Percentiles rank a stretch among this genome's conserved stretches.
phyloP scores from a whole-genome alignment of 1,140 invertebrate genomes.

The Camponotus vicinus region DNA sequence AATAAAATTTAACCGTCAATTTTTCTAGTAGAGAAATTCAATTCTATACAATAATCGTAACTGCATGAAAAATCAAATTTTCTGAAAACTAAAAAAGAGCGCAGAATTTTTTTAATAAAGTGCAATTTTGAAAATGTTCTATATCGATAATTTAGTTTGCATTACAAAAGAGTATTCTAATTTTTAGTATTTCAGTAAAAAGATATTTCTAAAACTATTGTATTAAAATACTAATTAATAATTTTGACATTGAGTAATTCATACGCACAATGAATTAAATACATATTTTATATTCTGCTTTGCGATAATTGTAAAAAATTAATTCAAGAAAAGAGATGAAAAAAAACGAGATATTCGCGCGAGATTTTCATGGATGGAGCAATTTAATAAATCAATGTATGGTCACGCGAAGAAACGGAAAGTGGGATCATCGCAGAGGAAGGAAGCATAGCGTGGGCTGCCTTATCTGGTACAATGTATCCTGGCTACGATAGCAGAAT shows the following conservation, averaged over 20 bases:
- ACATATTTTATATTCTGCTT: not conserved
- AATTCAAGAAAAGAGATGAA: not conserved
- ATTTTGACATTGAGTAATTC: not conserved
- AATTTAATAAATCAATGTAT: conserved; percentile 21
- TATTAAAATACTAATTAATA: too few relatives aligned
- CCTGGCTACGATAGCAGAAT: conserved; percentile 72
- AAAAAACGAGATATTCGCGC: not conserved
- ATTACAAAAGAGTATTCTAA: not conserved
- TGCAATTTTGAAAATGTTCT: not conserved
- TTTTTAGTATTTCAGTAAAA: too few relatives aligned
- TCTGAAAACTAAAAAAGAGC: not conserved
- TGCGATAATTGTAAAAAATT: conserved; percentile 10
- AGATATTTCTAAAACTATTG: too few relatives aligned
- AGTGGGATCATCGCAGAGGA: conserved; percentile 71
- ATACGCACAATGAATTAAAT: not conserved
- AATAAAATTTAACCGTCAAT: not conserved
- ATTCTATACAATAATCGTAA: not conserved
- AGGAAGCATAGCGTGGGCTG: conserved; percentile 77
- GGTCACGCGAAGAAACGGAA: conserved; percentile 47
- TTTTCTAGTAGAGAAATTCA: not conserved
- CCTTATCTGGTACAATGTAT: conserved; percentile 70
- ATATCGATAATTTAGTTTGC: not conserved
- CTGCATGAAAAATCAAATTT: not conserved
- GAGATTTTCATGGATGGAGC: not conserved
- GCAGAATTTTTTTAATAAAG: not conserved